Percentiles rank a stretch among this genome's conserved stretches.
These are phyloP conservation scores for Euwallacea fornicatus DNA, from an alignment of 1,140 invertebrate species.

Conservation along the genomic window DNA sequence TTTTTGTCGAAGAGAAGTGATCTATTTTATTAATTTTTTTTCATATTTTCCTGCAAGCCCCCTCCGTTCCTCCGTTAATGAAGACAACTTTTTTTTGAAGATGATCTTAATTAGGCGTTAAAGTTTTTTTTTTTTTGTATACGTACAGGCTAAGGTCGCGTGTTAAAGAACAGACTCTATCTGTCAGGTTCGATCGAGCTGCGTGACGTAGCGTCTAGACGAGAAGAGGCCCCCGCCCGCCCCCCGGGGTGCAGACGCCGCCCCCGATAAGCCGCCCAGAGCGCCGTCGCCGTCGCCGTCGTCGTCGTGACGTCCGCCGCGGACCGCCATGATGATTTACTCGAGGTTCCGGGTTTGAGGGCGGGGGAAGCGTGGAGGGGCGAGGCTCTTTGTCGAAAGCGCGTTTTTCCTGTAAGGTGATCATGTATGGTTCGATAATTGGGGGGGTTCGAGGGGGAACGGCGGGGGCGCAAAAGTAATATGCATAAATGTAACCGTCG, in stretches of 20 bases:
- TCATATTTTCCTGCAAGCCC: not conserved
- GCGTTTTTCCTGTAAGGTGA: not conserved
- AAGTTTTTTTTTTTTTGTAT: no score
- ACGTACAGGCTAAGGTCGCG: no score
- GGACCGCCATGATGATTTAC: constrained; percentile 26
- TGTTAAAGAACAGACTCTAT: not conserved
- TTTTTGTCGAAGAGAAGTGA: no score
- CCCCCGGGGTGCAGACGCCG: constrained; percentile 18
- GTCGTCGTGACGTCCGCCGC: constrained; percentile 22
- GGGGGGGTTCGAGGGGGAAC: no score
- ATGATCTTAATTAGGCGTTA: no score
- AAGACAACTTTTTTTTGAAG: no score
- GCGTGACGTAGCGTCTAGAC: constrained; percentile 28
- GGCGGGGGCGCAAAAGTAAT: no score
- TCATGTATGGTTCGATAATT: not conserved
- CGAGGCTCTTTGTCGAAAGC: not conserved
- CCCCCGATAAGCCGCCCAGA: constrained; percentile 22
- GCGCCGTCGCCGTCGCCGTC: constrained; percentile 19
- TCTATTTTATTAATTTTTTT: no score
- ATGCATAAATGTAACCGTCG: no score
- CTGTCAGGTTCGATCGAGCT: constrained; percentile 3
- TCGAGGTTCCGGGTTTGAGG: constrained; percentile 9
- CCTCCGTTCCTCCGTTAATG: not conserved
- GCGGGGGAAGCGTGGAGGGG: not conserved
- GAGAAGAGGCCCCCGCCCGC: not conserved